phyloP scores from a whole-genome alignment of 2,797 vertebrate species.

The Hyperoplus lanceolatus region DNA sequence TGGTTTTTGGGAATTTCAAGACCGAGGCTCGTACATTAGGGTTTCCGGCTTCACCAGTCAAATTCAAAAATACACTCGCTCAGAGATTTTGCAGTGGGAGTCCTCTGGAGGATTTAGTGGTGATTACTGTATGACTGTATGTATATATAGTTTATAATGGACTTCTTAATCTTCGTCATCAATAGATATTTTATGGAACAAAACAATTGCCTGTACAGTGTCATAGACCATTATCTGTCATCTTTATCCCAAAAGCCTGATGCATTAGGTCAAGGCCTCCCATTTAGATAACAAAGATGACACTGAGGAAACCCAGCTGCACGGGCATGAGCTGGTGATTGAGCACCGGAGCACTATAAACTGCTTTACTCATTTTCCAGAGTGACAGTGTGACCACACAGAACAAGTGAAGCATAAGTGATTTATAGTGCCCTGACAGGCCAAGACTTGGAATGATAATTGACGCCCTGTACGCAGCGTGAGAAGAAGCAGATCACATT shows the following conservation, averaged over 20 bases:
- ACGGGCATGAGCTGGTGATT: constrained; percentile 25
- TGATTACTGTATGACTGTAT: constrained; percentile 18
- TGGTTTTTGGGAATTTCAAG: constrained; percentile 63
- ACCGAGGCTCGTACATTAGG: constrained; percentile 61
- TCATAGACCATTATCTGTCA: constrained; percentile 15
- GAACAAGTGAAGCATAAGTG: constrained; percentile 72
- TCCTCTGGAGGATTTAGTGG: constrained; percentile 56
- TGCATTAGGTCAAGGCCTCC: constrained; percentile 4
- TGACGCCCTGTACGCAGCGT: constrained; percentile 75
- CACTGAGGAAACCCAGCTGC: constrained; percentile 37
- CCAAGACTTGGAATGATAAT: constrained; percentile 84
- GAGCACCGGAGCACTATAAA: constrained; percentile 42
- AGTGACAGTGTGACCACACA: constrained; percentile 52
- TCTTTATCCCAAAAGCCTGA: constrained; percentile 11
- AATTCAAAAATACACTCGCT: constrained; percentile 52
- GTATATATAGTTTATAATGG: not conserved
- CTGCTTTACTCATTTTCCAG: constrained; percentile 48
- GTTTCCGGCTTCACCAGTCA: constrained; percentile 66
- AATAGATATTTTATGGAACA: constrained; percentile 14
- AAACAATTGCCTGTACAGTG: not conserved
- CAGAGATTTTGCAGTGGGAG: constrained; percentile 67
- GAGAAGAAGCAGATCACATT: constrained; percentile 73
- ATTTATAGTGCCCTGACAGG: constrained; percentile 80
- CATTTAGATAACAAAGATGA: constrained; percentile 31
- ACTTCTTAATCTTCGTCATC: not conserved